These are phyloP conservation scores for Sphyrna mokarran DNA, from an alignment of 2,113 vertebrate genomes.

Conservation along the genomic window DNA sequence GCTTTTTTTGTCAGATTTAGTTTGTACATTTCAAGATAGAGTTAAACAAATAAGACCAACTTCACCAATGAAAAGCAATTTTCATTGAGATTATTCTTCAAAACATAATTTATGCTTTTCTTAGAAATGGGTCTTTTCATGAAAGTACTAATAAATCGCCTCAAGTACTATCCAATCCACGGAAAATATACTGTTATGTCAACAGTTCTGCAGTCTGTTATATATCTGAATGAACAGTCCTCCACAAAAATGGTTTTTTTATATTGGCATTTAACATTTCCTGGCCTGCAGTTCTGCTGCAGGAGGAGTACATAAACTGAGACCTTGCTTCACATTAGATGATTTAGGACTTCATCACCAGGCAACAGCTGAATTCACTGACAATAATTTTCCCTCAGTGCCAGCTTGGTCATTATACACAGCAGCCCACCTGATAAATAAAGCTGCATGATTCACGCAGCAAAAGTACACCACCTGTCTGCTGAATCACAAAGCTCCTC, in stretches of 20 bases:
- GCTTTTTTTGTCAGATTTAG: neutral
- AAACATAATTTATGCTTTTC: neutral
- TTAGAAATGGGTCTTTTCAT: neutral
- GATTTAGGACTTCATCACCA: neutral
- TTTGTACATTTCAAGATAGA: neutral
- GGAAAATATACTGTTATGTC: neutral
- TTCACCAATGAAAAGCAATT: neutral
- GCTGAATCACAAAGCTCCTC: slow-evolving; percentile 13
- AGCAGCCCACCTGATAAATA: neutral
- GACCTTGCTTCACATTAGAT: neutral
- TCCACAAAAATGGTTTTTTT: neutral
- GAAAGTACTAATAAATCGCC: neutral
- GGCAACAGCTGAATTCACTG: neutral
- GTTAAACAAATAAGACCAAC: neutral
- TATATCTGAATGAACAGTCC: neutral
- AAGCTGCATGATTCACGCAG: neutral
- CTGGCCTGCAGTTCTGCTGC: neutral
- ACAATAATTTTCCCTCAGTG: slow-evolving; percentile 13
- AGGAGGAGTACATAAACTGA: neutral
- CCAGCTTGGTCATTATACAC: neutral
- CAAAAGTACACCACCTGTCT: neutral
- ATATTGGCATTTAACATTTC: neutral
- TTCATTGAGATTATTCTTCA: too few species aligned
- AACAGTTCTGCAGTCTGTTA: neutral
- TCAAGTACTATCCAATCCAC: neutral